Evolutionary conservation across 2,888 invertebrate genomes (phyloP), one percentile per base, ranked within the genome.

Genomic region (Aphrophora alni): DNA sequence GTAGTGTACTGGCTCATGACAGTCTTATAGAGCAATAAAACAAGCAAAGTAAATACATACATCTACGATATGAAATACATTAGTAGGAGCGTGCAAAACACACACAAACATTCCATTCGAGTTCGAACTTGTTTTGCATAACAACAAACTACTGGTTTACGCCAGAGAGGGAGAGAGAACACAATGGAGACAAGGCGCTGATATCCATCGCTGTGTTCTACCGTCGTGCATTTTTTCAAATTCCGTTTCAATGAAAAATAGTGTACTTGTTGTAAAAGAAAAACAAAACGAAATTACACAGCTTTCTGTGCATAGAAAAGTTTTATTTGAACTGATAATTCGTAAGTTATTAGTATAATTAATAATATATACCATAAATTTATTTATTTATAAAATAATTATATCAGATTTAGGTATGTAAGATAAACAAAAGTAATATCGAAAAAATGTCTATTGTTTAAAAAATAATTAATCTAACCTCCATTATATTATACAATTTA

Each of bases 81-180:
- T 21, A 21, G 59, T 59, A 21, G 59, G 59, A 59, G 21, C 59
- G 59, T 59, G 59, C 59, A 59, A 59, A 10, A 59, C 59, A 59
- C 59, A 59, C 59, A 59, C 59, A 59, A 21, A 21, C 59, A 59
- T 59, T 59, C 59, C 21, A 7, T n/a, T 14, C 59, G 59, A 21
- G n/a, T 21, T 59, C 59, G 21, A 44, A 21, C 59, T 59, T 59
- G 59, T 59, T 59, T 59, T 21, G 59, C 59, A 59, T 59, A 59
- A 59, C 59, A 59, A 59, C 21, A n/a, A 59, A 59, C 59, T 59
- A 59, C 59, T 59, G 59, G 59, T 59, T 59, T 59, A 59, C 59
- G 59, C 59, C 10, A 21, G 21, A 59, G 59, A 59, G 59, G 10
- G 21, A 59, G 44, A 59, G 4, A 14, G 59, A 59, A 21, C 59